Conservation (phyloP, 1,140 invertebrate genomes). For the Drosophila jambulina region DNA sequence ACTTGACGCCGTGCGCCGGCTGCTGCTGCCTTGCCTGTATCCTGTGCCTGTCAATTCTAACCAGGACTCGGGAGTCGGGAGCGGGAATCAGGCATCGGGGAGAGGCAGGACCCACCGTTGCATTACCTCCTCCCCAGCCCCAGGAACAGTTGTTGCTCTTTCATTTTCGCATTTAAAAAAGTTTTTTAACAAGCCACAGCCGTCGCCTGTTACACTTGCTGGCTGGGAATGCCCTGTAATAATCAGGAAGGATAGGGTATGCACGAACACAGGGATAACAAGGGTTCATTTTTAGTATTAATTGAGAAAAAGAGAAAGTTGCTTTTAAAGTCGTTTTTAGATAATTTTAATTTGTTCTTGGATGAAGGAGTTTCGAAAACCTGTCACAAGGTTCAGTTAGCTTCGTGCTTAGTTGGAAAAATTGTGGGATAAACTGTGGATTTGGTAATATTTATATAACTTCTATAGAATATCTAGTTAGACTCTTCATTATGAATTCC, state of each 20-base stretch:
- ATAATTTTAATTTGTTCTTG: no score
- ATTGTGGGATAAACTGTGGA: no score
- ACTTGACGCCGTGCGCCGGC: constrained; percentile 60
- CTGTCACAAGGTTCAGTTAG: no score
- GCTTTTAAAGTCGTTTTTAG: no score
- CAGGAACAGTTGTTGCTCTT: constrained; percentile 73
- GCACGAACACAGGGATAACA: no score
- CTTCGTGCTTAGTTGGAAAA: no score
- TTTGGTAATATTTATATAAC: no score
- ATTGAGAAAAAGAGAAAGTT: no score
- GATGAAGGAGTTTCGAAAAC: no score
- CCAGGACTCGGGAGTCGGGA: constrained; percentile 12
- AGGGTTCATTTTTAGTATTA: background rate
- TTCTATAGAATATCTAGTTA: no score
- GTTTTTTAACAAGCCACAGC: constrained; percentile 65
- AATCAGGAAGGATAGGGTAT: background rate
- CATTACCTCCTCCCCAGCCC: background rate
- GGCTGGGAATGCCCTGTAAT: constrained; percentile 15
- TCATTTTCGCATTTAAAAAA: constrained; percentile 82
- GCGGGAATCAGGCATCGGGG: background rate
- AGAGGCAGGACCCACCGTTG: background rate
- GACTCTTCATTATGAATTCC: no score
- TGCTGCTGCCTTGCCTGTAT: constrained; percentile 53
- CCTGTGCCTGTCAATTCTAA: constrained; percentile 76
- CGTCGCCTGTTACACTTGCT: constrained; percentile 21